A percentile compares a stretch with the other conserved stretches of the same genome.
Evolutionary conservation across 2,888 invertebrate genomes (phyloP).

Genomic region (Lochmaea capreae): DNA sequence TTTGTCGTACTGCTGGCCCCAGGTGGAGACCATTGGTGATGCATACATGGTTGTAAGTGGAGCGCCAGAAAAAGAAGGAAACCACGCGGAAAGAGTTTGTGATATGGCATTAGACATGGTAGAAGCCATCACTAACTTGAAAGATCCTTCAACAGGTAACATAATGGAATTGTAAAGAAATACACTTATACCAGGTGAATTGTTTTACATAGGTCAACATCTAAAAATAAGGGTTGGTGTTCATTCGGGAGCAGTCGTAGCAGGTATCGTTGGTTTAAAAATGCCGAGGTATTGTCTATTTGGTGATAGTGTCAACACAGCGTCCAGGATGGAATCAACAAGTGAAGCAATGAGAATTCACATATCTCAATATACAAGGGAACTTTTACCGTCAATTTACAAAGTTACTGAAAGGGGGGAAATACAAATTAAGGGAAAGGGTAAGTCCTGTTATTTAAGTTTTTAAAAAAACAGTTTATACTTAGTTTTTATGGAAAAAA

Average conservation of each 20-base stretch:
- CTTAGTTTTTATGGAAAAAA: too few relatives aligned
- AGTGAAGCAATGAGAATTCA: slow-evolving; percentile 95
- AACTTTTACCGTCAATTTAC: slow-evolving; percentile 80
- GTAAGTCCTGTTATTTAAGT: slow-evolving; percentile 61
- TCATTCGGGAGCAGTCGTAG: slow-evolving; percentile 92
- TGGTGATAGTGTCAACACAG: slow-evolving; percentile 92
- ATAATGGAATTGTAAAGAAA: slow-evolving; percentile 6
- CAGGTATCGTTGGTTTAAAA: slow-evolving; percentile 93
- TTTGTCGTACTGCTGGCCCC: slow-evolving; percentile 49
- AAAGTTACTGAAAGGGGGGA: slow-evolving; percentile 83
- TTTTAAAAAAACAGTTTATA: background rate
- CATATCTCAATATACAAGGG: slow-evolving; percentile 89
- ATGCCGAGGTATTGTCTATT: slow-evolving; percentile 92
- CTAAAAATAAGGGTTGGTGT: slow-evolving; percentile 87
- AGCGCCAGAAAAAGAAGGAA: slow-evolving; percentile 88
- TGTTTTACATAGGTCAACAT: slow-evolving; percentile 74
- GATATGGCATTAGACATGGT: slow-evolving; percentile 98
- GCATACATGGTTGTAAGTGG: slow-evolving; percentile 99
- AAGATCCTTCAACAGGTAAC: slow-evolving; percentile 90
- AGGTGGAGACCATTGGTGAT: slow-evolving; percentile 98
- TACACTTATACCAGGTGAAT: background rate
- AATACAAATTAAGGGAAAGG: slow-evolving; percentile 92
- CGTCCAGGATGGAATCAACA: slow-evolving; percentile 93
- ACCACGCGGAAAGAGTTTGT: slow-evolving; percentile 92
- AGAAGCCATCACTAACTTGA: slow-evolving; percentile 89